A percentile compares a stretch with the other conserved stretches of the same genome.
Conservation (phyloP, 2,113 vertebrate genomes). For the Morone chrysops region DNA sequence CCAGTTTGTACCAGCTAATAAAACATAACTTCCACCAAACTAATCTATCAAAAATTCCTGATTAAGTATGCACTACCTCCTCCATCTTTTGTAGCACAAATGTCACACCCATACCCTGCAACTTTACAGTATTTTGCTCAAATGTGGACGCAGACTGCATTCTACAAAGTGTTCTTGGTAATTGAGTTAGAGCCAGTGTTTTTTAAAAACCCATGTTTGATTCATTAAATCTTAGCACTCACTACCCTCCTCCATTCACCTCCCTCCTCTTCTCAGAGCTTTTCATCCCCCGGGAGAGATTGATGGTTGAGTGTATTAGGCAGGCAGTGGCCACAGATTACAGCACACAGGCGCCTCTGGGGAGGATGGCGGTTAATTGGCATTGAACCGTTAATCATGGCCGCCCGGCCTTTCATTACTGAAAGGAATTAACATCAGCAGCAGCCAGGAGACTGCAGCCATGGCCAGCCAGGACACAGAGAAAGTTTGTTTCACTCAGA, state of each 20-base stretch:
- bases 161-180: constrained; percentile 14
- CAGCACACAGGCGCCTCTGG: constrained; percentile 55
- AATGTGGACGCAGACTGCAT: background rate
- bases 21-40: constrained; percentile 2
- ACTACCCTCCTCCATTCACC: constrained; percentile 25
- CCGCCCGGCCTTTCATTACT: constrained; percentile 67
- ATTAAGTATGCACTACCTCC: background rate
- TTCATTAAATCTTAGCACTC: constrained; percentile 57
- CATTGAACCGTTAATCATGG: constrained; percentile 79
- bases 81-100: constrained; percentile 24
- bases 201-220: constrained; percentile 38
- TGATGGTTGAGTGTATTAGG: constrained; percentile 64
- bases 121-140: background rate
- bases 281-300: constrained; percentile 57
- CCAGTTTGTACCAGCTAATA: background rate
- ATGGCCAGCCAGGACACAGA: constrained; percentile 38
- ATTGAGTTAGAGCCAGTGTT: constrained; percentile 11
- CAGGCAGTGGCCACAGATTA: constrained; percentile 67
- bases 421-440: constrained; percentile 74
- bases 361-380: constrained; percentile 77
- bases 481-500: constrained; percentile 62
- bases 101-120: background rate
- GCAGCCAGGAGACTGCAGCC: constrained; percentile 58
- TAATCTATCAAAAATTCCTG: constrained; percentile 9
- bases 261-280: constrained; percentile 37